Base-by-base conservation (phyloP, 2,888 invertebrate genomes). In the Eucriotettix oculatus region DNA sequence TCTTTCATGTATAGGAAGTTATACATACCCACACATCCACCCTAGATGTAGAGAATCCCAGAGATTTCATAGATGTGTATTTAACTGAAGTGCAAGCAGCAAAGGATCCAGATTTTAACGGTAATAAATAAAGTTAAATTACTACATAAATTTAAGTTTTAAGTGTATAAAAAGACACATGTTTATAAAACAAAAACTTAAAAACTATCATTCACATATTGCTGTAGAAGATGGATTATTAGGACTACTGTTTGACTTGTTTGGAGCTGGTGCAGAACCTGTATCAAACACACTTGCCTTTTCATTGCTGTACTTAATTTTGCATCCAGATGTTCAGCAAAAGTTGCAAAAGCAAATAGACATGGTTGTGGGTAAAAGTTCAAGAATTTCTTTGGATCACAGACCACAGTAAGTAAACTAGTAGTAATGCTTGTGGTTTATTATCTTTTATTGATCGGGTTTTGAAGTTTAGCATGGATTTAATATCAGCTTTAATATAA, bases 211-310 rank as follows among this genome's bases (percentile, higher is more conserved):
- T n/a, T 48, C 48, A 48, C 9, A 9, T 48, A 12, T n/a, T 48
- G 48, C 52, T 62, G 12, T 59, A 65, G 66, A 67, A 42, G 61
- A 64, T 10, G 58, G 61, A 10, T 59, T 67, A 16, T 56, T 66
- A 12, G 55, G 29, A n/a, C 57, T 61, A 10, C 29, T 42, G 12
- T 29, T 62, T 16, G 66, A 66, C 54, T 57, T 66, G n/a, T 65
- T 66, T 53, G 29, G 52, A 16, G 65, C 67, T 29, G 67, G 66
- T 14, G 62, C 62, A 16, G 67, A 67, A 14, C 64, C 66, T 16
- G 59, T 61, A 10, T 58, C 60, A 57, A 66, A 66, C 62, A 62
- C 64, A 12, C 59, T 65, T 1, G 58, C 63, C 41, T 66, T 65
- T 56, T 54, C 60, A 40, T 52, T 67, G 11, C 40, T 66, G 54